These are phyloP conservation scores for Agrilus biguttatus DNA, from an alignment of 2,888 invertebrate genomes.

Conservation along the genomic window DNA sequence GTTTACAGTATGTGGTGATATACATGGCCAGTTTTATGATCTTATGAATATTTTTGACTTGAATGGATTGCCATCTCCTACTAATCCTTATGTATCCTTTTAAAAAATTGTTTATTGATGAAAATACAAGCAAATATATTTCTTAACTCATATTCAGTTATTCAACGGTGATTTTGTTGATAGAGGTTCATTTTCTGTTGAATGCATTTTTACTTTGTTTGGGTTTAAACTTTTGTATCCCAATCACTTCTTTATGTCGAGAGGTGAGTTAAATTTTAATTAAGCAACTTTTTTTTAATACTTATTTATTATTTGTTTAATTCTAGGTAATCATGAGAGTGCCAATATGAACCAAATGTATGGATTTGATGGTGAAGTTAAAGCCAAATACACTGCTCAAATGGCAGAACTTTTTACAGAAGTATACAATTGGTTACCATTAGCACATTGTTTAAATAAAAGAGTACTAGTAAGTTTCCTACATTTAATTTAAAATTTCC, in stretches of 20 bases:
- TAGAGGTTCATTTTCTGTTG: slow-evolving; percentile 96
- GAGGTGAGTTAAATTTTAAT: slow-evolving; percentile 51
- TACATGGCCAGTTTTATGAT: slow-evolving; percentile 98
- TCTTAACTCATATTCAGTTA: slow-evolving; percentile 34
- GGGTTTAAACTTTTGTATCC: slow-evolving; percentile 94
- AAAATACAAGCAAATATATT: not conserved
- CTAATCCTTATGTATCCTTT: slow-evolving; percentile 80
- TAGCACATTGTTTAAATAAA: slow-evolving; percentile 88
- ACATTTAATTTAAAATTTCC: not conserved
- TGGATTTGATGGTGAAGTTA: slow-evolving; percentile 97
- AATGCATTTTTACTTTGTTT: slow-evolving; percentile 95
- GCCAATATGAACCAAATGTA: slow-evolving; percentile 99
- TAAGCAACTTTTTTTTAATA: not conserved
- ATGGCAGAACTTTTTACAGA: slow-evolving; percentile 98
- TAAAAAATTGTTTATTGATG: slow-evolving; percentile 3
- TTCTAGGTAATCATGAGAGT: slow-evolving; percentile 92
- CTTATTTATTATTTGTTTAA: not conserved
- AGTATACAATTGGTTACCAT: slow-evolving; percentile 94
- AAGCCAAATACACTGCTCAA: slow-evolving; percentile 83
- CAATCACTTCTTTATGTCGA: slow-evolving; percentile 91
- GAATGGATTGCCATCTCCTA: slow-evolving; percentile 89
- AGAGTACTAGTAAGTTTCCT: slow-evolving; percentile 49
- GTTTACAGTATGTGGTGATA: slow-evolving; percentile 97
- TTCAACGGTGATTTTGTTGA: slow-evolving; percentile 99
- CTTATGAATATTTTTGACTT: slow-evolving; percentile 93